A percentile compares a stretch with the other conserved stretches of the same genome.
phyloP scores from a whole-genome alignment of 2,888 invertebrate species.

The Chironomus riparius region DNA sequence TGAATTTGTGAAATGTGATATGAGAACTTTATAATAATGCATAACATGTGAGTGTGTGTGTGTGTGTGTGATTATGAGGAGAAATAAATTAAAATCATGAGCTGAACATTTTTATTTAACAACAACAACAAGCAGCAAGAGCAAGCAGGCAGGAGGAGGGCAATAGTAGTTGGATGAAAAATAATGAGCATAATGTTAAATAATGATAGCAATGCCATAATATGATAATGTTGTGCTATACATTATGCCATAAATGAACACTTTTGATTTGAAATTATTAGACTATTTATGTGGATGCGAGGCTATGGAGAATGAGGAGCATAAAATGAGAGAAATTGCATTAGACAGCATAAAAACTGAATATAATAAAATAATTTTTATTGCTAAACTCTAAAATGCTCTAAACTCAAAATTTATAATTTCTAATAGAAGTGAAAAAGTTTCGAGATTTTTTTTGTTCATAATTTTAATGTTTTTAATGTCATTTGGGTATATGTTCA shows the following conservation, averaged over 20 bases:
- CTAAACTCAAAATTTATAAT: background rate
- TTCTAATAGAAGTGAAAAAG: too few relatives aligned
- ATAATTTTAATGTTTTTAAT: background rate
- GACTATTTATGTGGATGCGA: background rate
- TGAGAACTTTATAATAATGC: background rate
- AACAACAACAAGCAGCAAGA: too few relatives aligned
- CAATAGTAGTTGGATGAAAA: background rate
- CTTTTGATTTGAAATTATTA: conserved; percentile 16
- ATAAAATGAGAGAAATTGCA: too few relatives aligned
- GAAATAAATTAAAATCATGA: conserved; percentile 9
- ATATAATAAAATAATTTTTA: background rate
- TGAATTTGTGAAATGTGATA: background rate
- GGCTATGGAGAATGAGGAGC: too few relatives aligned
- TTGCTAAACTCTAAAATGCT: background rate
- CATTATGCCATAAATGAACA: background rate
- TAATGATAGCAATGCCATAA: background rate
- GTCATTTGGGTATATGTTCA: background rate
- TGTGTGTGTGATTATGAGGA: background rate
- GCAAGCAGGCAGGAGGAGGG: background rate
- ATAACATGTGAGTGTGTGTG: too few relatives aligned
- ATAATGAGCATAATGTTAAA: background rate
- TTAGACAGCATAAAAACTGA: too few relatives aligned
- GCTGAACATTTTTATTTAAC: conserved; percentile 12
- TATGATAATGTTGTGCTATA: background rate
- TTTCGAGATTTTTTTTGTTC: too few relatives aligned